Evolutionary conservation across 2,113 vertebrate genomes (phyloP), one percentile per base, ranked within the genome.

Genomic region (Alectura lathami): DNA sequence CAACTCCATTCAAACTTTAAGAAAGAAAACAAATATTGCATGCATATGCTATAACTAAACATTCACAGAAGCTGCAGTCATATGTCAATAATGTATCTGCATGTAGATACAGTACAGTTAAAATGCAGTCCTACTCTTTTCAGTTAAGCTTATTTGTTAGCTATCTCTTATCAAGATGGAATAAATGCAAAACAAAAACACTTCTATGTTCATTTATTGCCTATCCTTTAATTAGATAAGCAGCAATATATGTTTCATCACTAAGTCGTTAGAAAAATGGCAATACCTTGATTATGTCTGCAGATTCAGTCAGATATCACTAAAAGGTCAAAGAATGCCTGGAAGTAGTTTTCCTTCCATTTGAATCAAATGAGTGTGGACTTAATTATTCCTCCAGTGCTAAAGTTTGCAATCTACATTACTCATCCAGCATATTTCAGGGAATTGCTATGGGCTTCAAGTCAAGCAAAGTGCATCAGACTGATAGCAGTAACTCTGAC

Each of bases 361-460:
- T 94, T 96, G 79, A 94, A 85, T 95, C 63, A 88, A 95, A 90
- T 83, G 54, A 85, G 17, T 68, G 50, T 40, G 32, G 76, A 94
- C 80, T 93, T 76, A 80, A 79, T 73, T 68, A 87, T 75, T 94
- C 74, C 74, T 91, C 47, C 21, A 86, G 70, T 53, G 48, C 57
- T 93, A 43, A 91, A 89, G 73, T 84, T n/a, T 95, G 67, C 69
- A 42, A 85, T 67, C 67, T 73, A 1, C 59, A 86, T 95, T 93
- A 97, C 48, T 93, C 63, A 87, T 68, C 18, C 36, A 57, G 43
- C 51, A 76, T 57, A 94, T 91, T 93, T 88, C 72, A 95, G 68
- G 56, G 83, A 95, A 90, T 21, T 62, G 47, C 67, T 91, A 38
- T 51, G 50, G 62, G 89, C 80, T 75, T 87, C 27, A 81, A 89